Conservation (phyloP, 2,888 invertebrate genomes). For the Cacoxenus indagator region DNA sequence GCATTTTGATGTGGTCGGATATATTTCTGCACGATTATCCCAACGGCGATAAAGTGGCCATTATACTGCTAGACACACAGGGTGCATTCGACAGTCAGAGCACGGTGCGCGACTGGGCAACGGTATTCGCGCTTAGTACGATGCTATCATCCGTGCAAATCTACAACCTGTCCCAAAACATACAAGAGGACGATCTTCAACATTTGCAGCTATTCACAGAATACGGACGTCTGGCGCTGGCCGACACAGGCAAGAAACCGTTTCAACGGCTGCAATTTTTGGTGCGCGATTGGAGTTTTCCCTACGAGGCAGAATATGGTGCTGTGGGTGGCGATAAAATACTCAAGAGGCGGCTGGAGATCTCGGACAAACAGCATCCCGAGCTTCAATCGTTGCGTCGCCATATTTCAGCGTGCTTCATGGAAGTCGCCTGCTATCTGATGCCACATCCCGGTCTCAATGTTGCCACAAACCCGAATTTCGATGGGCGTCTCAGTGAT, state of each 20-base stretch:
- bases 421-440: constrained; percentile 94
- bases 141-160: constrained; percentile 98
- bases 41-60: constrained; percentile 86
- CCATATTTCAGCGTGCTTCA: constrained; percentile 97
- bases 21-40: constrained; percentile 85
- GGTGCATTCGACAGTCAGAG: constrained; percentile 98
- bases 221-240: constrained; percentile 95
- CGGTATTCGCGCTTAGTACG: constrained; percentile 97
- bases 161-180: constrained; percentile 95
- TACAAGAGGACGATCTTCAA: constrained; percentile 97
- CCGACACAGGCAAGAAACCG: constrained; percentile 90
- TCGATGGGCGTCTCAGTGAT: constrained; percentile 94
- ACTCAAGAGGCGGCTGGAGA: constrained; percentile 86
- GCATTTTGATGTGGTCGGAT: constrained; percentile 97
- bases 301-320: constrained; percentile 95
- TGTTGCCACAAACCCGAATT: constrained; percentile 96
- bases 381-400: constrained; percentile 93
- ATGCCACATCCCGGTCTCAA: constrained; percentile 99
- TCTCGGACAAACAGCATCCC: constrained; percentile 92
- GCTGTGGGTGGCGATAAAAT: constrained; percentile 89
- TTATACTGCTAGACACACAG: constrained; percentile 95
- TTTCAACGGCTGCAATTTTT: constrained; percentile 92
- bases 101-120: constrained; percentile 97
- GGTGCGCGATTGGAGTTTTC: constrained; percentile 97
- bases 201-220: constrained; percentile 97